A percentile compares a stretch with the other conserved stretches of the same genome.
Conservation (phyloP, 2,888 invertebrate genomes). For the Heterodera filipjevi region DNA sequence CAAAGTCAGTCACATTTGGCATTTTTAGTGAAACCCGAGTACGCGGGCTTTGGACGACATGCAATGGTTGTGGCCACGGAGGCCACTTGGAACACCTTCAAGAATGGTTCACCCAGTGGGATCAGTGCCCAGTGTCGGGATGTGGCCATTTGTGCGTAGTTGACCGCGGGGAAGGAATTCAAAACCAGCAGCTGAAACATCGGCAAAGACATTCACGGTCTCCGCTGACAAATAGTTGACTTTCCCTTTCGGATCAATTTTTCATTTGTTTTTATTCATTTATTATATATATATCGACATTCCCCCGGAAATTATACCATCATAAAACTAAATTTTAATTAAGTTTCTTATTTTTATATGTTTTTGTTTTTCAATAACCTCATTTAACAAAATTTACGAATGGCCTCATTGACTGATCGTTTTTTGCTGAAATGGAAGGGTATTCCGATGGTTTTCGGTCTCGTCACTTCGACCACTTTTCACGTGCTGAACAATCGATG, state of each 20-base stretch:
- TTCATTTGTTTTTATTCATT: no score
- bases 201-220: not conserved
- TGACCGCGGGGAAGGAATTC: not conserved
- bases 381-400: not conserved
- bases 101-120: constrained; percentile 37
- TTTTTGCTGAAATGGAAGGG: constrained; percentile 19
- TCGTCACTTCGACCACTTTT: not conserved
- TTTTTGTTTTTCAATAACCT: not conserved
- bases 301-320: no score
- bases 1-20: no score
- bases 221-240: not conserved
- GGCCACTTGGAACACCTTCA: constrained; percentile 32
- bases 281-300: no score
- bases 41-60: constrained; percentile 34
- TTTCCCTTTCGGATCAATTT: not conserved
- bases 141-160: constrained; percentile 38
- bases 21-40: constrained; percentile 29
- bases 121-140: constrained; percentile 37
- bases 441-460: constrained; percentile 16
- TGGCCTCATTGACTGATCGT: constrained; percentile 8
- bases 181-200: not conserved
- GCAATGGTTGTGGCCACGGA: constrained; percentile 36
- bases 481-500: not conserved
- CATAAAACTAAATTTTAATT: no score
- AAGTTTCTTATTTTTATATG: no score